A percentile compares a stretch with the other conserved stretches of the same genome.
phyloP scores from a whole-genome alignment of 37 sponge, comb jelly and placozoan genomes.

The Theonella swinhoei region DNA sequence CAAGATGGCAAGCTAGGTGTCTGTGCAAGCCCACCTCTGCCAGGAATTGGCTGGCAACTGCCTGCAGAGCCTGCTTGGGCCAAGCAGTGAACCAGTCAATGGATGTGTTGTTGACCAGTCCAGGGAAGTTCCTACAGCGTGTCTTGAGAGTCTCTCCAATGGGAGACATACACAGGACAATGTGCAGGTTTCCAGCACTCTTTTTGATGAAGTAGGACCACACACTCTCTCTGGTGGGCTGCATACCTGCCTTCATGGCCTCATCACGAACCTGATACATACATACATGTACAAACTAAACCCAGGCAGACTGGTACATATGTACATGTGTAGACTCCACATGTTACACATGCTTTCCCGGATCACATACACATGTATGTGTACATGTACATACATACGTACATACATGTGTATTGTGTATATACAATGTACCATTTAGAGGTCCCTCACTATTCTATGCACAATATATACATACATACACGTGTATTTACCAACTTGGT shows the following conservation, averaged over 20 bases:
- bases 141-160: conserved; percentile 94
- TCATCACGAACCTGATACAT: conserved; percentile 84
- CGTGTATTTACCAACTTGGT: too few species aligned
- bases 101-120: conserved; percentile 92
- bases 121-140: conserved; percentile 98
- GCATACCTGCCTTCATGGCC: conserved; percentile 78
- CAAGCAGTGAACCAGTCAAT: conserved; percentile 99
- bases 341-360: too few species aligned
- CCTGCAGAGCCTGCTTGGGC: conserved; percentile 97
- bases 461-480: too few species aligned
- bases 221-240: conserved; percentile 90
- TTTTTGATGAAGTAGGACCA: conserved; percentile 97
- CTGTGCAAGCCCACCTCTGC: conserved; percentile 90
- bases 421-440: too few species aligned
- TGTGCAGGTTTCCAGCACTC: conserved; percentile 92
- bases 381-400: too few species aligned
- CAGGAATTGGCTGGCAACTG: conserved; percentile 95
- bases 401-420: too few species aligned
- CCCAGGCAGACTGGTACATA: too few species aligned
- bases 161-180: conserved; percentile 97
- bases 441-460: too few species aligned
- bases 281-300: neutral
- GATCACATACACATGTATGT: too few species aligned
- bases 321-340: too few species aligned
- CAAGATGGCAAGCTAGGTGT: too few species aligned